Evolutionary conservation across 2,888 invertebrate species (phyloP), one percentile per base, ranked within the genome.

Genomic region (Cyaniris semiargus): DNA sequence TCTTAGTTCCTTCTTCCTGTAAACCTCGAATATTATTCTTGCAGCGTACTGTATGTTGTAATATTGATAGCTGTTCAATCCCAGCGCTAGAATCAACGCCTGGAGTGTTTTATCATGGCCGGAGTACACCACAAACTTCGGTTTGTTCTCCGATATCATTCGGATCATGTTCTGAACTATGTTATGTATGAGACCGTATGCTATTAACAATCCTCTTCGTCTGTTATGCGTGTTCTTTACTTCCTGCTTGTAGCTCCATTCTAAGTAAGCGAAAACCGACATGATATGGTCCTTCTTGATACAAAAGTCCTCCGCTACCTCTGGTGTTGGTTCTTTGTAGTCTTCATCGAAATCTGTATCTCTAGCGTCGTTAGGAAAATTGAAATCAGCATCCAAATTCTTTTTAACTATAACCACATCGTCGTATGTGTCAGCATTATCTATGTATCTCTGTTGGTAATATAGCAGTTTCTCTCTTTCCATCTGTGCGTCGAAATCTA

Each of bases 101-200:
- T 98, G 97, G 58, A 99, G 86, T 0, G 98, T 98, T 84, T 97
- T 97, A 88, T 99, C 99, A 84, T 99, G 99, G 0, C 98, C 98
- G 0, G 98, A 98, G 86, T 97, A 98, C 0, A 98, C 84, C 0
- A 97, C 96, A 78, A 98, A 95, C 83, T 96, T 96, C 0, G 96
- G 96, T 78, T 95, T 95, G 78, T 95, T 95, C 75, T 97, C 96
- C 0, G 96, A 96, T 81, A 97, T 96, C 94, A 97, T 97, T 82
- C 96, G 95, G 13, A 97, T 93, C 95, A 98, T 96, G 85, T 97
- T 96, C 70, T 96, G 96, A 0, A 93, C 97, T 75, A 98, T 96
- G 84, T 97, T 97, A 34, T 96, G 95, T 74, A 98, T 95, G 83
- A 98, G 92, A 8, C 98, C 98, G 83, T 98, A 98, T 0, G 98